phyloP scores from a whole-genome alignment of 2,888 invertebrate species.

The Pecten maximus region DNA sequence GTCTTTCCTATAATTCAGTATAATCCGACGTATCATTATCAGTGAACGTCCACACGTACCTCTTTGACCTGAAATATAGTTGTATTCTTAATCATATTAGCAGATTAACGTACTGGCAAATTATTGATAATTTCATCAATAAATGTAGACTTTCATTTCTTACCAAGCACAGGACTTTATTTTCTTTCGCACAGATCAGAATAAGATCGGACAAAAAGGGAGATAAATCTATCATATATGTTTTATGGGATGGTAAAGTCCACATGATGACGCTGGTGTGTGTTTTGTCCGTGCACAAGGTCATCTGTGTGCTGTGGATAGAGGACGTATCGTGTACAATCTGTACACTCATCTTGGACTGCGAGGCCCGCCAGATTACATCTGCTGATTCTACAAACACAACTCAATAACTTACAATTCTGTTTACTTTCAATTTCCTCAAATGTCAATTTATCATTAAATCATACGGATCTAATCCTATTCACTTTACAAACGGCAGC shows the following conservation, averaged over 20 bases:
- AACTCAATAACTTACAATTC: slow-evolving; percentile 35
- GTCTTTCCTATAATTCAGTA: too few species aligned
- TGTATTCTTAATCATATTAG: too few species aligned
- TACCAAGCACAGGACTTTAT: too few species aligned
- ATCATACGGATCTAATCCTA: slow-evolving; percentile 35
- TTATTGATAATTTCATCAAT: too few species aligned
- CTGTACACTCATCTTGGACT: not conserved
- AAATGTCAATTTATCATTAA: slow-evolving; percentile 35
- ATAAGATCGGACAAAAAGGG: not conserved
- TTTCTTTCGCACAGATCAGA: too few species aligned
- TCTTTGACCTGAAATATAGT: too few species aligned
- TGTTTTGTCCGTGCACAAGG: not conserved
- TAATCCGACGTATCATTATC: too few species aligned
- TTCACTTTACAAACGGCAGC: slow-evolving; percentile 33
- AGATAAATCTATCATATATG: not conserved
- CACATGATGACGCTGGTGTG: not conserved
- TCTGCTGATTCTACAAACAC: slow-evolving; percentile 9
- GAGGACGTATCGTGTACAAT: not conserved
- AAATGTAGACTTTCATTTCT: too few species aligned
- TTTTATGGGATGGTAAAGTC: too few species aligned
- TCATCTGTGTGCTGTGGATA: not conserved
- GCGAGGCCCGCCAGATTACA: not conserved
- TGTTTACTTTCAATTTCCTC: slow-evolving; percentile 32
- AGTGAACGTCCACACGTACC: too few species aligned
- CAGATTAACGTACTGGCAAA: too few species aligned